Evolutionary conservation across 1,140 invertebrate species (phyloP), one percentile per base, ranked within the genome.

Genomic region (Eufriesea mexicana): DNA sequence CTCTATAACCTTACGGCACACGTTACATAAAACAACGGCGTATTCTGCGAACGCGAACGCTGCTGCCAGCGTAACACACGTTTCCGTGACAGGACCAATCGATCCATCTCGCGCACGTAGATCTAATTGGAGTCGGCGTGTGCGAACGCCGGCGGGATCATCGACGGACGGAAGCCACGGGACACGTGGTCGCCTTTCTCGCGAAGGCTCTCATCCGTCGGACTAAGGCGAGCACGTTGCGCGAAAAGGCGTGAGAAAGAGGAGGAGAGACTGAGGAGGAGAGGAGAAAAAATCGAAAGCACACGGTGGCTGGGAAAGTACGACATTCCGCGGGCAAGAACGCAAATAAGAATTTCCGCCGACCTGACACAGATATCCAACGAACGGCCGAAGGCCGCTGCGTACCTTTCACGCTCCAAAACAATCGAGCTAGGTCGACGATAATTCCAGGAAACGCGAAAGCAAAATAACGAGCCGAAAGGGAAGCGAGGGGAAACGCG

Each of bases 391-490:
- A 82, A 82, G 79, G 79, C 79, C 79, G 79, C 47, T 55, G 79
- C 79, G 79, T 42, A 82, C 79, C 79, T 82, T 82, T 82, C 79
- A 82, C 79, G 79, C 79, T 82, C 73, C 79, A 82, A 82, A 82
- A 82, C 79, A 82, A 82, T 82, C 73, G 61, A 28, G 68, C 49
- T 20, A n/a, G 25, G 25, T 72, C 49, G 49, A 25, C 42, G n/a
- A 23, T 66, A 55, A 76, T 76, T 82, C 73, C 59, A 55, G 51
- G 59, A 67, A 76, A 55, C 72, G 79, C 62, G 59, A 75, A 45
- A 59, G 2, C 51, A 20, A 28, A 16, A n/a, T 14, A n/a, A 14
- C 59, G 14, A 25, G 35, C 35, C 61, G 20, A 35, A 20, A 23
- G 49, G 23, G 1, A 55, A 55, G 14, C 25, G 59, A 35, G 20